phyloP scores from a whole-genome alignment of 2,888 invertebrate genomes.

The Scaptomyza flava region DNA sequence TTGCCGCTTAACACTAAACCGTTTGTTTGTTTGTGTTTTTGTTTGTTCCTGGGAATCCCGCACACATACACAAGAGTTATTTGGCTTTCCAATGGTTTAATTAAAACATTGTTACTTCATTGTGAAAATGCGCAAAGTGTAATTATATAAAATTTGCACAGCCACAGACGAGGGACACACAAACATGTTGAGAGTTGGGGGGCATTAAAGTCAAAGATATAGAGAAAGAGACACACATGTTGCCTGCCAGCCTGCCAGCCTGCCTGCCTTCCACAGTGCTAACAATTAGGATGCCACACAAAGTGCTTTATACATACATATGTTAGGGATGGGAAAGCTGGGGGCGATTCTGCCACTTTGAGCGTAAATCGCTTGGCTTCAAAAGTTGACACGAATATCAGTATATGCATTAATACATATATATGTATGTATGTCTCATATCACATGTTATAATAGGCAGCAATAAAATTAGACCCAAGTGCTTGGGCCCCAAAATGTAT shows the following conservation, averaged over 20 bases:
- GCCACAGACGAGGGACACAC: constrained; percentile 43
- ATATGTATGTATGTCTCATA: constrained; percentile 10
- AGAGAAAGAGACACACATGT: constrained; percentile 7
- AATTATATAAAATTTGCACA: constrained; percentile 79
- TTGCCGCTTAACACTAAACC: constrained; percentile 44
- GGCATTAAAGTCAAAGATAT: not conserved
- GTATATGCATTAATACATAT: constrained; percentile 17
- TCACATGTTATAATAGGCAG: constrained; percentile 61
- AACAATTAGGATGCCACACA: constrained; percentile 70
- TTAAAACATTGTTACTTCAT: constrained; percentile 80
- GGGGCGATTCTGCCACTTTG: constrained; percentile 48
- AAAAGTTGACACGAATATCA: constrained; percentile 75
- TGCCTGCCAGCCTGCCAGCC: constrained; percentile 19
- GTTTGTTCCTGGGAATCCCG: constrained; percentile 51
- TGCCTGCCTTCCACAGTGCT: constrained; percentile 50
- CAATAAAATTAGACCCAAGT: constrained; percentile 72
- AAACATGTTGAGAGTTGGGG: not conserved
- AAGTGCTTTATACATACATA: constrained; percentile 68
- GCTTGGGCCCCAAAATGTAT: constrained; percentile 58
- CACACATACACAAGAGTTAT: constrained; percentile 72
- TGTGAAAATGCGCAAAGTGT: constrained; percentile 81
- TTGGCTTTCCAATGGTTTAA: constrained; percentile 79
- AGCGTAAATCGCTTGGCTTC: constrained; percentile 68
- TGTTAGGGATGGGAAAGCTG: constrained; percentile 44
- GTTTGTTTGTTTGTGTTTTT: constrained; percentile 35